Conservation (phyloP, 1,140 invertebrate species). For the Drosophila biarmipes region DNA sequence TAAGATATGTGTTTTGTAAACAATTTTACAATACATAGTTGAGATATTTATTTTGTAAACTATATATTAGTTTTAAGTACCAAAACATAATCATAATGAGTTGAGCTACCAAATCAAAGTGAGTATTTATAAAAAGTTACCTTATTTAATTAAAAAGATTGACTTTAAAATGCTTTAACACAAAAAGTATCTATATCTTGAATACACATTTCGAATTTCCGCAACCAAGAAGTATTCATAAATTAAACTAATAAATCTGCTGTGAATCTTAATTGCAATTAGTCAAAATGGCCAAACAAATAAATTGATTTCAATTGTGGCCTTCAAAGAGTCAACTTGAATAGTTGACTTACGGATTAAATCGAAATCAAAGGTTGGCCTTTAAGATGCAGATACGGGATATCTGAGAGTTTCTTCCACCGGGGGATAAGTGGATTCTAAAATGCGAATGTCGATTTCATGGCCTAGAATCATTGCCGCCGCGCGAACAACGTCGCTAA, state of each 20-base stretch:
- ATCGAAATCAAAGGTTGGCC: conserved; percentile 26
- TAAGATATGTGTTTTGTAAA: no score
- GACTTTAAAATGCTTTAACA: no score
- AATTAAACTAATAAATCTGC: neutral
- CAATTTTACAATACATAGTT: no score
- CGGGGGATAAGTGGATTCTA: conserved; percentile 71
- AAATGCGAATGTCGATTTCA: conserved; percentile 79
- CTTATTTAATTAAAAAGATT: no score
- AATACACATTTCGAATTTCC: neutral
- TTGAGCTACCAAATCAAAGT: no score
- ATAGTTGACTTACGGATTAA: conserved; percentile 18
- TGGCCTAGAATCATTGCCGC: conserved; percentile 74
- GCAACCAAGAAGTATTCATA: neutral
- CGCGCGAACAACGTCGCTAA: conserved; percentile 62
- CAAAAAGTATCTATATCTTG: neutral
- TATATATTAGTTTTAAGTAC: no score
- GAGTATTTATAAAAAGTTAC: no score
- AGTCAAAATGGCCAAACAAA: neutral
- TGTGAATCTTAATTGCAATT: neutral
- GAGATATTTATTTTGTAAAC: no score
- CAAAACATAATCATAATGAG: no score
- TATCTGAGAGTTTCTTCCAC: conserved; percentile 23
- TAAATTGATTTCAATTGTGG: neutral
- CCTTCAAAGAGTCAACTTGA: neutral
- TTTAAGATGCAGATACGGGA: conserved; percentile 39